Evolutionary conservation across 2,113 vertebrate species (phyloP).

Genomic region (Colaptes auratus): DNA sequence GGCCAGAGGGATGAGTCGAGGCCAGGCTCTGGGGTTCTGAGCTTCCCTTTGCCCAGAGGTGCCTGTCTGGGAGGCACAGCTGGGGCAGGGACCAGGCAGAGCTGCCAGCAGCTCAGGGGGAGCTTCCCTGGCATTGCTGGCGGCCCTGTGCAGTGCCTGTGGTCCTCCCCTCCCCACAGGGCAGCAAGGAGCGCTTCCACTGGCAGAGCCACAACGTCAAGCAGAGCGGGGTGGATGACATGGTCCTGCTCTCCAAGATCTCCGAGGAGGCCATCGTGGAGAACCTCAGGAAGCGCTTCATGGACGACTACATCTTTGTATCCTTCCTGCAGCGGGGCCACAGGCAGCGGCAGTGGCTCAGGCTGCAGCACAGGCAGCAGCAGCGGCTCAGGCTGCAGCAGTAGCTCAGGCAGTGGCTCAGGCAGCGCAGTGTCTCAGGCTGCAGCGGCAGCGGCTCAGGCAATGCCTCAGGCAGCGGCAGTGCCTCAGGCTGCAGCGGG

Average conservation of each 20-base stretch:
- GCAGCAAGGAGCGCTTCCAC: constrained; percentile 91
- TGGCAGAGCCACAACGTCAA: constrained; percentile 99
- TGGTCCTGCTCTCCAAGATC: constrained; percentile 97
- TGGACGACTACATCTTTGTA: constrained; percentile 98
- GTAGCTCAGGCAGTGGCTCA: no score
- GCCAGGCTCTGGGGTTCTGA: not conserved
- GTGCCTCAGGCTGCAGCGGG: no score
- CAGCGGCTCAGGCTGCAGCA: no score
- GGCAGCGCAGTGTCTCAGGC: no score
- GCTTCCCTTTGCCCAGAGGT: not conserved
- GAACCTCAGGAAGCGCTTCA: constrained; percentile 96
- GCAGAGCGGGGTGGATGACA: constrained; percentile 97
- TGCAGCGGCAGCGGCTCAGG: no score
- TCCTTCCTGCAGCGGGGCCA: constrained; percentile 66
- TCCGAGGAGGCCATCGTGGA: constrained; percentile 92
- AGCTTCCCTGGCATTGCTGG: rapidly evolving
- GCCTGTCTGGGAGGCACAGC: not conserved
- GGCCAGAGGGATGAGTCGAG: not conserved
- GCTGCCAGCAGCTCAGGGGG: not conserved
- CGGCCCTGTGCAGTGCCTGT: not conserved
- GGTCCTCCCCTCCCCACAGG: constrained; percentile 67
- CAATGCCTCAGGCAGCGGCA: no score
- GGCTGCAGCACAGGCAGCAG: no score
- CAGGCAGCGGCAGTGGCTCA: rapidly evolving
- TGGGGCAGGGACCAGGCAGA: rapidly evolving